phyloP scores from a whole-genome alignment of 64 coral and sea anemone genomes.

The Porites australiensis region DNA sequence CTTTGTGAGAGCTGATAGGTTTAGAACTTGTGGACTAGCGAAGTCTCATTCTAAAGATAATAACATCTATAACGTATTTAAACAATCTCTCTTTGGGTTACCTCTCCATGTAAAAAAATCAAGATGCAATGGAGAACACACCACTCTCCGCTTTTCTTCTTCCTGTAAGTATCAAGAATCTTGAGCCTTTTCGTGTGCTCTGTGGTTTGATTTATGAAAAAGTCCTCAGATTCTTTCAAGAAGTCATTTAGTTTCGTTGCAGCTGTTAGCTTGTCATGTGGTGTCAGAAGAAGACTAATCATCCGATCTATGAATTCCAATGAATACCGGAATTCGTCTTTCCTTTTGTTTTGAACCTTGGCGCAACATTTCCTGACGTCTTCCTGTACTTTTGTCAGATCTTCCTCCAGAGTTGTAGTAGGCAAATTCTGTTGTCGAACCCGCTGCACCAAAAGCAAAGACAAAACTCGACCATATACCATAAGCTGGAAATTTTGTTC shows the following conservation, averaged over 20 bases:
- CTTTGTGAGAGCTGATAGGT: no score
- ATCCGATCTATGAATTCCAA: background rate
- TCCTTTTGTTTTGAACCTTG: background rate
- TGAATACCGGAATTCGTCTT: slow-evolving; percentile 20
- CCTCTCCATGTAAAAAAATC: slow-evolving; percentile 13
- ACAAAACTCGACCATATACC: slow-evolving; percentile 6
- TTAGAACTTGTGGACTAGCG: no score
- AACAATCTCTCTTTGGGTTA: background rate
- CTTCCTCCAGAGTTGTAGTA: background rate
- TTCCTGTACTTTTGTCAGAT: background rate
- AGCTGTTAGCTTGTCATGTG: background rate
- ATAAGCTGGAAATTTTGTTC: background rate
- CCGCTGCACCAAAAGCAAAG: background rate
- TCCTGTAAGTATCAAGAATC: background rate
- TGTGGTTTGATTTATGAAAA: background rate
- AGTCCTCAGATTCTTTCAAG: slow-evolving; percentile 1
- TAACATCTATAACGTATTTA: no score
- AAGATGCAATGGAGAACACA: slow-evolving; percentile 2
- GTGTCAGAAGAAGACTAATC: background rate
- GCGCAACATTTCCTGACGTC: background rate
- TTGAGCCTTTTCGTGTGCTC: background rate
- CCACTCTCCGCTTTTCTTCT: slow-evolving; percentile 10
- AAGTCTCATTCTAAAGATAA: no score
- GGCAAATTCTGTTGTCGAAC: background rate
- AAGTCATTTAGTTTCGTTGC: background rate